phyloP scores from a whole-genome alignment of 2,888 invertebrate species.

The Mongoloraphidia duomilia region DNA sequence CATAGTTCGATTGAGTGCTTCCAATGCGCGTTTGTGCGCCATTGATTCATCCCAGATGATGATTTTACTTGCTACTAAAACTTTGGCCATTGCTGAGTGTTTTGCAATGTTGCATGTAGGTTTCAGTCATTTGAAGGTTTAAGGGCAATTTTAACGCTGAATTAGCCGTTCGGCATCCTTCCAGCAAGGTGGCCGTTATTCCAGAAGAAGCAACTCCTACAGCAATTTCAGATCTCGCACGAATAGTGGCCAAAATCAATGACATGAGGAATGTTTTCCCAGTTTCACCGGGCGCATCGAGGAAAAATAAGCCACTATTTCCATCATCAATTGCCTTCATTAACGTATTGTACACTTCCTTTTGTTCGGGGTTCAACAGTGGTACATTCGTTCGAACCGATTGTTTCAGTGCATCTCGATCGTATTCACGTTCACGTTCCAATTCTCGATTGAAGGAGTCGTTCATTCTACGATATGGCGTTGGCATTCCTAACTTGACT shows the following conservation, averaged over 20 bases:
- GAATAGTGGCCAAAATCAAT: slow-evolving; percentile 17
- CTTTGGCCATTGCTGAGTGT: slow-evolving; percentile 19
- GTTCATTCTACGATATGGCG: slow-evolving; percentile 17
- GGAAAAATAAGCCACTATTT: slow-evolving; percentile 18
- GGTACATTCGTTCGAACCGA: slow-evolving; percentile 6
- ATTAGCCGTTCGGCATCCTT: slow-evolving; percentile 13
- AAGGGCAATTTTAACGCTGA: slow-evolving; percentile 17
- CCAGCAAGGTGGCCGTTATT: slow-evolving; percentile 14
- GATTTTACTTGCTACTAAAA: slow-evolving; percentile 17
- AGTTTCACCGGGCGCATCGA: slow-evolving; percentile 8
- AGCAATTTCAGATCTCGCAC: slow-evolving; percentile 15
- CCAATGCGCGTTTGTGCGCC: slow-evolving; percentile 19
- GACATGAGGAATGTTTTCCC: slow-evolving; percentile 14
- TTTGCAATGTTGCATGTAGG: slow-evolving; percentile 20
- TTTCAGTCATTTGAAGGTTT: slow-evolving; percentile 17
- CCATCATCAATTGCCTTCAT: slow-evolving; percentile 16
- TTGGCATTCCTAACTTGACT: slow-evolving; percentile 16
- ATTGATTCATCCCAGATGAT: slow-evolving; percentile 21
- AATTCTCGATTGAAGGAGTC: slow-evolving; percentile 19
- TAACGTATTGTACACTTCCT: slow-evolving; percentile 12
- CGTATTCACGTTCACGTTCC: slow-evolving; percentile 20
- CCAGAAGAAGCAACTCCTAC: slow-evolving; percentile 19
- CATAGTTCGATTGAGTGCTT: slow-evolving; percentile 18
- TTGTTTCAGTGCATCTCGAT: slow-evolving; percentile 11
- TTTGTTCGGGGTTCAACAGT: slow-evolving; percentile 8